These are phyloP conservation scores for Laterallus jamaicensis DNA, from an alignment of 2,113 vertebrate species.

Conservation along the genomic window DNA sequence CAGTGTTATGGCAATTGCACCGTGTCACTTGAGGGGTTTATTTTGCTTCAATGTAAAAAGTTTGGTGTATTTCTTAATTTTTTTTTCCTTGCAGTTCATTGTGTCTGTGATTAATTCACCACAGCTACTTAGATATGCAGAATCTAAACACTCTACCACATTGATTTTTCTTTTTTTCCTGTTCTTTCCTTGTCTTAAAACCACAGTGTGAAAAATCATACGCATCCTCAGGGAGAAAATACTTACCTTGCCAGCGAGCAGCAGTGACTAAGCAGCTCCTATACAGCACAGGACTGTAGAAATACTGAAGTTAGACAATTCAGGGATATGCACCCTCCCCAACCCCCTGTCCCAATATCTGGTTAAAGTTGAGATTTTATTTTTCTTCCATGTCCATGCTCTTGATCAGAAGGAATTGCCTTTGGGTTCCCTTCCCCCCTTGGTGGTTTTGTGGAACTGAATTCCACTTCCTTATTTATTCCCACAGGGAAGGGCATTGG, in stretches of 20 bases:
- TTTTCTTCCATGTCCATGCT: too few species aligned
- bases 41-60: slow-evolving; percentile 67
- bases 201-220: slow-evolving; percentile 40
- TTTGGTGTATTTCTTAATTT: slow-evolving; percentile 62
- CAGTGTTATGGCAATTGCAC: slow-evolving; percentile 60
- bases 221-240: slow-evolving; percentile 20
- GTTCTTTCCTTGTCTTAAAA: slow-evolving; percentile 65
- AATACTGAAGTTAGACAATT: neutral
- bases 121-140: slow-evolving; percentile 62
- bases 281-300: neutral
- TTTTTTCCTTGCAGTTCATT: slow-evolving; percentile 43
- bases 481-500: neutral
- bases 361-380: too few species aligned
- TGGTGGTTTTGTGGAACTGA: too few species aligned
- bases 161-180: slow-evolving; percentile 50
- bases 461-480: too few species aligned
- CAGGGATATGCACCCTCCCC: neutral
- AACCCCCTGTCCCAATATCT: neutral
- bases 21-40: slow-evolving; percentile 61
- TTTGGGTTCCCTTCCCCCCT: too few species aligned
- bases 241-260: slow-evolving; percentile 7
- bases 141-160: slow-evolving; percentile 56
- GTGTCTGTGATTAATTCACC: slow-evolving; percentile 71
- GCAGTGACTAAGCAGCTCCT: neutral
- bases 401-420: too few species aligned